Evolutionary conservation across 2,888 invertebrate genomes (phyloP), one percentile per base, ranked within the genome.

Genomic region (Vannuccia rotundouncinata): DNA sequence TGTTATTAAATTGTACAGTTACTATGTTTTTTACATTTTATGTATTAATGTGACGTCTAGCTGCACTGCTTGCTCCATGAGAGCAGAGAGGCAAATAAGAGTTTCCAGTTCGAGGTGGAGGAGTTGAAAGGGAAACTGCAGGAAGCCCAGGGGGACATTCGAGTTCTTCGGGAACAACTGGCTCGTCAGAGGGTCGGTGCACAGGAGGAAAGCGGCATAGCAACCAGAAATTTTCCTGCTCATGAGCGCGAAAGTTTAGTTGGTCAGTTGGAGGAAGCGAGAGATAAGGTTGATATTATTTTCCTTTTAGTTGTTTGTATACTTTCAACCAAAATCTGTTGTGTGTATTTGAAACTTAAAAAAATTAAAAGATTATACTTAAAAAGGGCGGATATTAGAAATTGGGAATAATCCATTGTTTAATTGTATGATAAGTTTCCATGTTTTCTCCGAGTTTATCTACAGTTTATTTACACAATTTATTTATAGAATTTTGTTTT

Each of bases 161-260:
- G 88, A 88, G 81, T 88, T 60, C 82, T 89, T 31, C 82, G 89
- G 80, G 88, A 88, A 82, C 88, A 88, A 83, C 86, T 89, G 80
- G 86, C 85, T 0, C 83, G 88, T 79, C 86, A 87, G 79, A 82
- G 87, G 59, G 84, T 87, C 10, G 87, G 88, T 1, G 86, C 86
- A 1, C 85, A 85, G 73, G 77, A 77, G 28, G 87, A 88, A 82
- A 88, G 88, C 80, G 87, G 87, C 27, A 85, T 87, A 81, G 87
- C 85, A 74, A 85, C 85, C 0, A 84, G 88, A 30, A 87, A 88
- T 81, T 90, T 90, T 82, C 89, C 90, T 0, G 87, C 90, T 76
- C 91, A 92, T 85, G 90, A 90, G 84, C 90, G 91, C 86, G 92
- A 92, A 84, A 90, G 91, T 83, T 88, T 92, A 82, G 91, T 92